Base-by-base conservation (phyloP, 2,888 invertebrate species). In the Heliconius cydno region DNA sequence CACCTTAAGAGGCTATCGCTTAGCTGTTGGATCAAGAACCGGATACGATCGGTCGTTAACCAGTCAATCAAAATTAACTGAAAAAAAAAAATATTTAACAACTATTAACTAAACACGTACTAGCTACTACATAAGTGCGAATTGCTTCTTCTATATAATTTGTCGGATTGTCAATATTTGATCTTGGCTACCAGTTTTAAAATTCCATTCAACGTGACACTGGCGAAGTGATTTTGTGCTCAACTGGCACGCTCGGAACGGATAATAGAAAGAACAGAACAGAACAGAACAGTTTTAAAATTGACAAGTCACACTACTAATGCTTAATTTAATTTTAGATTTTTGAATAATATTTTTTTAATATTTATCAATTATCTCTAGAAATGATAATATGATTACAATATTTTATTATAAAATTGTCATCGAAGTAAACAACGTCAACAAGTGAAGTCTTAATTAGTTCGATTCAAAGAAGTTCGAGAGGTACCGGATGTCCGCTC, bases 51-150 rank as follows among this genome's bases (percentile, higher is more conserved):
- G 6, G 9, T 15, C 3, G 19, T 25, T 30, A 30, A 30, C 30
- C 22, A 22, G 34, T 15, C 25, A 41, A 68, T 68, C 13, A 57
- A 41, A 74, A 12, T n/a, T 6, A 19, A 9, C n/a, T 67, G n/a
- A n/a, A n/a, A n/a, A n/a, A n/a, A n/a, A n/a, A 66, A 76, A 76
- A 76, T 57, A 76, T 67, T 67, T 76, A 52, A 67, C 52, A 30
- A 52, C 10, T 34, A 76, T 76, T 76, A 66, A 30, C 46, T 28
- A 19, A 76, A 28, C 76, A 66, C 66, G 68, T 6, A n/a, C 76
- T 34, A 7, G n/a, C 52, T 34, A 52, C 65, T 30, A 73, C 0
- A 34, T 34, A 34, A 60, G 73, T 60, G 60, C 67, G 30, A 46
- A 76, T 38, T 46, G 66, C 30, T 28, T 30, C 3, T 52, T 76